These are phyloP conservation scores for Acomys russatus DNA, from an alignment of 2,797 vertebrate species.

Conservation along the genomic window DNA sequence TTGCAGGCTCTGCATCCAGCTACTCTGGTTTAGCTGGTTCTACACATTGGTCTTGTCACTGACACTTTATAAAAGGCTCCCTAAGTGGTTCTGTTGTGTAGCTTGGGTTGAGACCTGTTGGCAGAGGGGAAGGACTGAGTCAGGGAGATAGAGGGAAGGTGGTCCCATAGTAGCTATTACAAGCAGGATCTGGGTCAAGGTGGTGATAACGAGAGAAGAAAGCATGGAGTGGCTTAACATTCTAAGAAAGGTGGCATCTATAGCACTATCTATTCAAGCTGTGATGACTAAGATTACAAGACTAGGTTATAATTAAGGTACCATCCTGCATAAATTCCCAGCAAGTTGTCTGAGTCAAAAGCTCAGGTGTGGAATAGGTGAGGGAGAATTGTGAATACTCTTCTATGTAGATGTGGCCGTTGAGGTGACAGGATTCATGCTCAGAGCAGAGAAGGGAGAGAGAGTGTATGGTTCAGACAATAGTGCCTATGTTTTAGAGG, in stretches of 20 bases:
- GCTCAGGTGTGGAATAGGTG: not conserved
- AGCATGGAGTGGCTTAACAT: not conserved
- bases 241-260: not conserved
- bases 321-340: not conserved
- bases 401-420: not conserved
- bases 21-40: not conserved
- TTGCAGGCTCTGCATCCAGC: too few relatives aligned
- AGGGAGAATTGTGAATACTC: not conserved
- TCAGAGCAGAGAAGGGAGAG: not conserved
- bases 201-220: not conserved
- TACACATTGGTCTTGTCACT: not conserved
- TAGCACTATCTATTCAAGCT: accelerated
- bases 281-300: not conserved
- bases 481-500: not conserved
- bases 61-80: not conserved
- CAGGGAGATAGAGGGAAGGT: not conserved
- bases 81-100: not conserved
- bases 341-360: not conserved
- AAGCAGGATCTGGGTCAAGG: not conserved
- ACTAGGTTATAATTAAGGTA: not conserved
- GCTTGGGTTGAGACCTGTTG: not conserved
- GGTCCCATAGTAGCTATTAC: not conserved
- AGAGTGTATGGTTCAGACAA: not conserved
- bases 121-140: not conserved
- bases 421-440: not conserved